A percentile compares a stretch with the other conserved stretches of the same genome.
phyloP scores from a whole-genome alignment of 2,113 vertebrate genomes.

The Megaceryle torquata region DNA sequence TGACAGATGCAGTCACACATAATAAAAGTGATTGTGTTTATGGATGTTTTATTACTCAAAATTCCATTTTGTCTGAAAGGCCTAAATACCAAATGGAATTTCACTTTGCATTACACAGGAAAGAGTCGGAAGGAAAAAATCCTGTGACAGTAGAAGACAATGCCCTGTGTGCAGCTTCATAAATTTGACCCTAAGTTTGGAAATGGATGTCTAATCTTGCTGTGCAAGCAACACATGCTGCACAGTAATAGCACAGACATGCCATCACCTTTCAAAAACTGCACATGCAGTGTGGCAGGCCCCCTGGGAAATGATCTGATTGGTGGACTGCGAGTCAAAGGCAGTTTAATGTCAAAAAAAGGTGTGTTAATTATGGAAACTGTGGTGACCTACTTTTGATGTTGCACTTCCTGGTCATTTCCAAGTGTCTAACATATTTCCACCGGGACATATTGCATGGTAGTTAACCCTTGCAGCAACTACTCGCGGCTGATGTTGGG shows the following conservation, averaged over 20 bases:
- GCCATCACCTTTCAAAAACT: background rate
- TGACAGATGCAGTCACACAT: background rate
- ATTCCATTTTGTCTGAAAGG: background rate
- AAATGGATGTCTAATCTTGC: background rate
- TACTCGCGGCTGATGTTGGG: background rate
- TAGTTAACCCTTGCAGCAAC: background rate
- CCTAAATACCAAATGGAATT: background rate
- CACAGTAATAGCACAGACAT: background rate
- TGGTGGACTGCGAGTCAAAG: background rate
- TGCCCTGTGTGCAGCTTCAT: background rate
- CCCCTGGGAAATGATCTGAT: background rate
- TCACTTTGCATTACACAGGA: background rate
- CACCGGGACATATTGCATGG: background rate
- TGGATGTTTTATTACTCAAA: background rate
- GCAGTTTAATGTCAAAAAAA: background rate
- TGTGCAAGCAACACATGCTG: background rate
- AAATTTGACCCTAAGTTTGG: constrained; percentile 11
- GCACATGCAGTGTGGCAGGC: background rate
- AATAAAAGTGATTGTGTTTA: background rate
- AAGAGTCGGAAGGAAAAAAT: background rate
- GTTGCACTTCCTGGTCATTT: background rate
- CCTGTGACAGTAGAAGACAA: background rate
- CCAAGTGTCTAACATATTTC: background rate
- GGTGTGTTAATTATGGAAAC: background rate
- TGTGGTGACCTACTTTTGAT: background rate